Base-by-base conservation (phyloP, 2,888 invertebrate species). In the Leucoptera coffeella region DNA sequence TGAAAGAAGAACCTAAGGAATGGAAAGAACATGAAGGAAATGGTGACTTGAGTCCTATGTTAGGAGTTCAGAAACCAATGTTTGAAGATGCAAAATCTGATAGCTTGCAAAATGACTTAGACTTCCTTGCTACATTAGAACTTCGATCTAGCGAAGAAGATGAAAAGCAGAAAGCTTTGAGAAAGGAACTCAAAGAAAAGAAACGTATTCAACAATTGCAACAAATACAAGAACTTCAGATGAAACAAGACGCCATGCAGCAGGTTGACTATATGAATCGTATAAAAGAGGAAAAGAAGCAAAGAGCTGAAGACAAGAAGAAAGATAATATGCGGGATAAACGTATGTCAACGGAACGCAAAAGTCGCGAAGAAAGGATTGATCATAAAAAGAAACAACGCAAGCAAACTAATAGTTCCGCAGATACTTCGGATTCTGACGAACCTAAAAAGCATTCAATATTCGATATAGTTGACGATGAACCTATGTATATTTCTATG, bases 401-500 rank as follows among this genome's bases (percentile, higher is more conserved):
- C 20, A 69, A 61, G 39, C 52, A 47, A 26, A 35, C 49, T 2
- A 50, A 50, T 8, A 73, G 80, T 29, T 80, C 78, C 40, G 78
- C 80, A 10, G 81, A 80, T 26, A 78, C 71, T 33, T 78, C 82
- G 2, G 86, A 86, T 52, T 83, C 85, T 5, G 87, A 86, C 46
- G 85, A 84, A 50, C 85, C 83, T 26, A 89, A 88, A 53, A 88
- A 89, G 51, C 90, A 89, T 67, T 91, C 90, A 29, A 90, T 91
- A 44, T 91, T 92, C 53, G 90, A 90, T 48, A 89, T 91, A 30
- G 80, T 88, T 23, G 85, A 87, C 46, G 90, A 90, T 44, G 90
- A 85, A 31, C 91, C 92, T 2, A 82, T 85, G 7, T 93, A 92
- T 48, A 89, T 93, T 32, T 94, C 94, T 7, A 96, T 96, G 95